Base-by-base conservation (phyloP, 1,140 invertebrate species). In the Calycopis cecrops region DNA sequence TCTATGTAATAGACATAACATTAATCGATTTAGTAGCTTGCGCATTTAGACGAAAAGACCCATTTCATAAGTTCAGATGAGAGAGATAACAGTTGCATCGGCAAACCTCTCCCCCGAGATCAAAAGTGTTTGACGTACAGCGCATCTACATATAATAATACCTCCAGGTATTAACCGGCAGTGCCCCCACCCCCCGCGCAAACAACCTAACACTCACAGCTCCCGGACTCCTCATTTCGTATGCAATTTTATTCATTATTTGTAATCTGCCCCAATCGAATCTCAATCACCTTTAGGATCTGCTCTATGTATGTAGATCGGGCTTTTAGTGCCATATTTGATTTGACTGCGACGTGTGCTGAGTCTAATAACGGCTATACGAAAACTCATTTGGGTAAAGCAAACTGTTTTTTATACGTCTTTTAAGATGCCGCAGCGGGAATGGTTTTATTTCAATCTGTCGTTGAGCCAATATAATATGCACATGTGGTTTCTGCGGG, bases 171-270 rank as follows among this genome's bases (percentile, higher is more conserved):
- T 76, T 83, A 77, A 75, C 71, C 65, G 69, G 70, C 76, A 82
- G 79, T 79, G 76, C 53, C 59, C 66, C 48, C 60, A 62, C 63
- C 52, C 67, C 68, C 69, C 64, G 64, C 51, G 63, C 79, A 85
- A 84, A 82, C 79, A 85, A 71, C 60, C 64, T 57, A 71, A 73
- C 67, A 69, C 71, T 73, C 71, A 70, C 71, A 73, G 52, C 53
- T 74, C 66, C 71, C 63, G 65, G 63, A 73, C 69, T 69, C 67
- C 79, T 83, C 83, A 86, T 86, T 86, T 78, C 77, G 77, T 81
- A 85, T 85, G 82, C 80, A 85, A 85, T 85, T 85, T 85, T 85
- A 85, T 85, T 85, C 80, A 86, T 84, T 84, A 86, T 86, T 86
- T 86, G 83, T 86, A 86, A 85, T 86, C 77, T 79, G 77, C 83